A percentile compares a stretch with the other conserved stretches of the same genome.
Conservation (phyloP, 2,888 invertebrate species). For the Cephus spinipes region DNA sequence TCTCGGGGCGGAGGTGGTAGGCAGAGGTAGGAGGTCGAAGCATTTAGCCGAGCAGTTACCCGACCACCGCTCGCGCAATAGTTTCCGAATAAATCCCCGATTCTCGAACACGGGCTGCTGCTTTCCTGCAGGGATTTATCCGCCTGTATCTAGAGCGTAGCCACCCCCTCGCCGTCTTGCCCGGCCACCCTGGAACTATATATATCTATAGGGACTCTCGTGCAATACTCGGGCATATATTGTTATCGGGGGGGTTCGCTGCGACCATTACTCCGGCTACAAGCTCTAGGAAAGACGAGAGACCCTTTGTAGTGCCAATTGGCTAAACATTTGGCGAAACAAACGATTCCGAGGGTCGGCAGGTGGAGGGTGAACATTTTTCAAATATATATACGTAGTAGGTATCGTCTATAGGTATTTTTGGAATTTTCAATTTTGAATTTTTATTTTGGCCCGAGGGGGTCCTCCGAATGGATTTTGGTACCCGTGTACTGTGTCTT, state of each 20-base stretch:
- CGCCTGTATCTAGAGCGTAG: no score
- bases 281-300: slow-evolving; percentile 40
- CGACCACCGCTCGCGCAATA: slow-evolving; percentile 46
- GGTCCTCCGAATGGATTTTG: no score
- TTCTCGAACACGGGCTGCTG: slow-evolving; percentile 58
- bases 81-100: slow-evolving; percentile 65
- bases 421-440: no score
- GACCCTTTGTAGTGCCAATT: slow-evolving; percentile 61
- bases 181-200: slow-evolving; percentile 50
- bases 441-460: no score
- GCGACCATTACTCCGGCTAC: slow-evolving; percentile 61
- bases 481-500: no score
- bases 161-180: slow-evolving; percentile 21
- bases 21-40: slow-evolving; percentile 34
- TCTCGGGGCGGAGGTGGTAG: slow-evolving; percentile 30
- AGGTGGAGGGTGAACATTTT: no score
- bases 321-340: slow-evolving; percentile 60
- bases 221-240: slow-evolving; percentile 30
- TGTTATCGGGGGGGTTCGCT: slow-evolving; percentile 32
- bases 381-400: no score
- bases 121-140: slow-evolving; percentile 58
- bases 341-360: slow-evolving; percentile 44
- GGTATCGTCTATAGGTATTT: no score
- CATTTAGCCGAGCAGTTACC: slow-evolving; percentile 41
- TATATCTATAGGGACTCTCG: slow-evolving; percentile 19